Evolutionary conservation across 2,888 invertebrate genomes (phyloP), one percentile per base, ranked within the genome.

Genomic region (Acanthosoma haemorrhoidale): DNA sequence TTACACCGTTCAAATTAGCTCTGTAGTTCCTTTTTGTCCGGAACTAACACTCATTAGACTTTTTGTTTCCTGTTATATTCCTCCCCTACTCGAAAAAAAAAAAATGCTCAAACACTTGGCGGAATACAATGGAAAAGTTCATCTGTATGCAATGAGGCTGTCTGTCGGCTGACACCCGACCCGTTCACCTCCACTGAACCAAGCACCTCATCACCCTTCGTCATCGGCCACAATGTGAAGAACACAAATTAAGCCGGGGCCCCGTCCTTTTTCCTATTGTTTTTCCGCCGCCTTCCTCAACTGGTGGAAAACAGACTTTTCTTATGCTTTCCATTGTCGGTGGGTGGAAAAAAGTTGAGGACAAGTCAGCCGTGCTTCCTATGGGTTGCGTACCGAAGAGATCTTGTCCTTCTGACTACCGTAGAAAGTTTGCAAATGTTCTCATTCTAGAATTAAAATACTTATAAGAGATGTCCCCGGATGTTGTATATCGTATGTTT

Each of bases 101-200:
- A n/a, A n/a, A n/a, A n/a, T n/a, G n/a, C n/a, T n/a, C n/a, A n/a
- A n/a, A n/a, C n/a, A n/a, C n/a, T n/a, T n/a, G n/a, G n/a, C n/a
- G n/a, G 13, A 13, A 25, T 51, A n/a, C 13, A 13, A 11, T 2
- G 11, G 3, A 21, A 25, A 25, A n/a, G n/a, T n/a, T 51, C 25
- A 21, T 51, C n/a, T 51, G 25, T 51, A 25, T n/a, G 25, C n/a
- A n/a, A n/a, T n/a, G n/a, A n/a, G 6, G 51, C 6, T 6, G 51
- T 13, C 25, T n/a, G 51, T 16, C 29, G 25, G 25, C n/a, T 25
- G 5, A 25, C 13, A 1, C 29, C 13, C 6, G n/a, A 51, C 18
- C 51, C 51, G 51, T 51, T 51, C 51, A 25, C 51, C 51, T 51
- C 51, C 51, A 51, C 21, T 51, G 51, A 51, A 51, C 25, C 51